phyloP scores from a whole-genome alignment of 2,888 invertebrate species.

The Orthosia gothica region DNA sequence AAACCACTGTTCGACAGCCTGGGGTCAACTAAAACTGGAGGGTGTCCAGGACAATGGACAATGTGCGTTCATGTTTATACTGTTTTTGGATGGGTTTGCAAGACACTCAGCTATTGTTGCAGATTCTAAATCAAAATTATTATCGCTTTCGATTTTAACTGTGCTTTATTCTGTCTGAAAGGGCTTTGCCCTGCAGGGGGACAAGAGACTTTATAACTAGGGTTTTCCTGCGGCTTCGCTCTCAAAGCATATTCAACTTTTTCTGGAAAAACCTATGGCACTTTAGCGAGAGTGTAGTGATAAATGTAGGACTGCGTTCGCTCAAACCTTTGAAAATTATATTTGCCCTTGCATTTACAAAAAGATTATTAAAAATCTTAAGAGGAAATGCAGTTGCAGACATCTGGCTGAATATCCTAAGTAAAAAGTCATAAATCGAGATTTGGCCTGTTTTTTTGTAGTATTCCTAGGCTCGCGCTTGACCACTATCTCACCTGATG shows the following conservation, averaged over 20 bases:
- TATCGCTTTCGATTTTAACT: slow-evolving; percentile 33
- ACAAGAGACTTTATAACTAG: background rate
- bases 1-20: background rate
- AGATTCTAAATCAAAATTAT: slow-evolving; percentile 47
- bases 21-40: slow-evolving; percentile 27
- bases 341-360: too few species aligned
- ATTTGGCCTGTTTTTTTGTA: too few species aligned
- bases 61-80: slow-evolving; percentile 30
- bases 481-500: too few species aligned
- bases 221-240: background rate
- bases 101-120: slow-evolving; percentile 31
- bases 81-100: slow-evolving; percentile 47
- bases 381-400: too few species aligned
- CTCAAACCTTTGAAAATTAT: too few species aligned
- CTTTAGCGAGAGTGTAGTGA: too few species aligned
- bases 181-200: background rate
- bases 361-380: too few species aligned
- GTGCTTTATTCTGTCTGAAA: background rate
- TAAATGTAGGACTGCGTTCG: too few species aligned
- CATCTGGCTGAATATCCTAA: too few species aligned
- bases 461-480: too few species aligned
- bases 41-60: slow-evolving; percentile 45
- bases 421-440: too few species aligned
- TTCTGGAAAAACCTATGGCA: too few species aligned
- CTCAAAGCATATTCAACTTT: background rate